Evolutionary conservation across 2,113 vertebrate species (phyloP), one percentile per base, ranked within the genome.

Genomic region (Caracal caracal): DNA sequence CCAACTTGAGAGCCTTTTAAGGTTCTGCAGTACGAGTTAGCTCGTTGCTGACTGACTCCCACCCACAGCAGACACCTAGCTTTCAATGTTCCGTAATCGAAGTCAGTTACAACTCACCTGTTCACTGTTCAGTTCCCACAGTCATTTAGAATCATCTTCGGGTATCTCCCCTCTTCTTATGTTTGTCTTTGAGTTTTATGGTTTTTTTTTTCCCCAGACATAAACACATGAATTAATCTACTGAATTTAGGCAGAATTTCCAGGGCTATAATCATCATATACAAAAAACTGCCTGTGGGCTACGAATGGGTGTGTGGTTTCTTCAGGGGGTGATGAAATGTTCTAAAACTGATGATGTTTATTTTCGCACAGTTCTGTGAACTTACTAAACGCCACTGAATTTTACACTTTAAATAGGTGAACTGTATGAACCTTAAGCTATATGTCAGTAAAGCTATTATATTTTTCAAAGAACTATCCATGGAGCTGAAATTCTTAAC

Each of bases 41-140:
- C 43, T 83, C 78, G 35, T 47, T 15, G 11, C 28, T 26, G 40
- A 37, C 13, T n/a, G 17, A 10, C 51, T 40, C 24, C n/a, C 28
- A 30, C 16, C 2, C 17, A 28, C 2, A 0, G 30, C 1, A 37
- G 12, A 17, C 4, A 6, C 56, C 65, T n/a, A 10, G 28, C 51
- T 40, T 10, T 89, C 35, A 10, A 2, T 0, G 0, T 53, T 51
- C 76, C 70, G 81, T 47, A 10, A 28, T 83, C 40, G 35, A 37
- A 17, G 24, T 70, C 22, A 33, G 15, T 56, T 37, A 35, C 59
- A 63, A 26, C 43, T 83, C 59, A 51, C 28, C 24, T 8, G 22
- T 22, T 63, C 43, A 40, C 68, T 12, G 19, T 15, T 33, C 49
- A 28, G 78, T n/a, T 78, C 82, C 40, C 68, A 78, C 70, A 56